Evolutionary conservation across 2,113 vertebrate species (phyloP), one percentile per base, ranked within the genome.

Genomic region (Sapajus apella): DNA sequence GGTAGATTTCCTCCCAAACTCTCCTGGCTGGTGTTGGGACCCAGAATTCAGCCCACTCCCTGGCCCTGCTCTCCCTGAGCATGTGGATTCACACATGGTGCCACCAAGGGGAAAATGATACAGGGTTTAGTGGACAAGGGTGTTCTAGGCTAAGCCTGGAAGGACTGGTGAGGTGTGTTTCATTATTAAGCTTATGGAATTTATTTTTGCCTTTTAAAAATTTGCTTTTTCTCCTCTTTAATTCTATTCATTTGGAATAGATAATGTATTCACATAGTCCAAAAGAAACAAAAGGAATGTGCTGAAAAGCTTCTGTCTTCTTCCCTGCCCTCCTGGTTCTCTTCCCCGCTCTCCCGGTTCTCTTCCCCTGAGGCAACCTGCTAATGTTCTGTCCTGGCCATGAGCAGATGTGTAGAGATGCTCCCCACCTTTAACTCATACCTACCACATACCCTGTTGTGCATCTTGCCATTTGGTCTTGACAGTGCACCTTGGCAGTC

Each of bases 201-300:
- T 90, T 96, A 45, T 88, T 93, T 64, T 89, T 66, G 20, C 64
- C 56, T 70, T 94, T 92, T 93, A 2, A 64, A 70, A 90, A 55
- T 35, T 58, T 66, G 13, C 2, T 25, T 73, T 66, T 5, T 56
- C 56, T 58, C 20, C 52, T 66, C 13, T 85, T 83, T 20, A 61
- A 32, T 85, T 77, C 61, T 94, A 1, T 86, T 88, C 35, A 80
- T 87, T 80, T 85, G 87, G 43, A 95, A 61, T 84, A 47, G 52
- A 37, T 85, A 79, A 66, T 56, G 25, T 82, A 68, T 47, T 83
- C 58, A 56, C 18, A 18, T 56, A 18, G 12, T 79, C 79, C n/a
- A 9, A n/a, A 82, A 83, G 52, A 64, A 83, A 30, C 21, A 6
- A 92, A 87, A 91, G 43, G 50, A 52, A 4, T 23, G 43, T 13